Conservation (phyloP, 2,888 invertebrate genomes). For the Thelaira solivaga region DNA sequence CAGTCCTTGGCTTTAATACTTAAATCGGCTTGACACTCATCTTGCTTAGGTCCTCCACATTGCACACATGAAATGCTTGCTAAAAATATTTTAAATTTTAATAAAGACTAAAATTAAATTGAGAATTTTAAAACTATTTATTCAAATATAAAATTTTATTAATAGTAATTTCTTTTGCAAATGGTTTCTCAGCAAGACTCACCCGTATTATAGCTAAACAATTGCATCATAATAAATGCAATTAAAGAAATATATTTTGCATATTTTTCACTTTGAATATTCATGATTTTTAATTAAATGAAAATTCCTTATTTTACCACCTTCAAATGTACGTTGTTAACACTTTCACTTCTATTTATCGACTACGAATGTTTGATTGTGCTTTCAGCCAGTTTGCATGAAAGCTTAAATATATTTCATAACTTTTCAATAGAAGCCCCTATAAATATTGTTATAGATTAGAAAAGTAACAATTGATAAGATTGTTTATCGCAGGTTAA, state of each 20-base stretch:
- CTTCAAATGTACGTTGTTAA: slow-evolving; percentile 18
- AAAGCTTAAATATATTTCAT: neutral
- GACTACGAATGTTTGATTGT: neutral
- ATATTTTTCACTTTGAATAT: neutral
- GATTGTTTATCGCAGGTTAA: slow-evolving; percentile 6
- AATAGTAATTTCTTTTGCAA: neutral
- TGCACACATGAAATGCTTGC: slow-evolving; percentile 7
- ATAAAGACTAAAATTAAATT: too few relatives aligned
- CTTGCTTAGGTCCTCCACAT: neutral
- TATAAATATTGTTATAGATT: neutral
- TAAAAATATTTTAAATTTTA: neutral
- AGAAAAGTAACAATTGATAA: slow-evolving; percentile 9
- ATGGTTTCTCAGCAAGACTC: too few relatives aligned
- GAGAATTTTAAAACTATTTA: too few relatives aligned
- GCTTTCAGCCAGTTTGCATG: neutral
- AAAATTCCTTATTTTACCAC: neutral
- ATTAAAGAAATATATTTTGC: slow-evolving; percentile 18
- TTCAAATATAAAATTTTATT: neutral
- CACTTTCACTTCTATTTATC: neutral
- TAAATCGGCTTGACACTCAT: slow-evolving; percentile 1
- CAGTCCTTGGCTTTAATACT: neutral
- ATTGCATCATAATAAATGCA: slow-evolving; percentile 13
- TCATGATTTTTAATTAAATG: slow-evolving; percentile 21
- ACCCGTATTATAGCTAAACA: neutral
- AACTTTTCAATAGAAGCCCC: neutral